Base-by-base conservation (phyloP, 92 coral and sea anemone species). In the Muricea muricata region DNA sequence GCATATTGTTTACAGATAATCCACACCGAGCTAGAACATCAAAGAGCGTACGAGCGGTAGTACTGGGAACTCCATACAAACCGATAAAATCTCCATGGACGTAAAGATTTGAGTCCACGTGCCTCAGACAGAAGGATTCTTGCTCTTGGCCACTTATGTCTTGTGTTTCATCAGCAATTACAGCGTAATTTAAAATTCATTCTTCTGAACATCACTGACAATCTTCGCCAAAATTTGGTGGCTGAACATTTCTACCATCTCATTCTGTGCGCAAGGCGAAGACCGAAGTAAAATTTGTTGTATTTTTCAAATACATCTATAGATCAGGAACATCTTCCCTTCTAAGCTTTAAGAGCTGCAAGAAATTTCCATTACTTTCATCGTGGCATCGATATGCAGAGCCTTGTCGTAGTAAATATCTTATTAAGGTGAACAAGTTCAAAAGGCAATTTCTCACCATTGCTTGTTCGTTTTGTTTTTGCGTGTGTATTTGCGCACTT, bases 221-320 rank as follows among this genome's bases (percentile, higher is more conserved):
- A 74, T 74, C 37, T 45, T 46, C 80, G 39, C 14, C 48, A 46
- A 46, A 74, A 74, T 67, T 67, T 67, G 42, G 73, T 67, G 73
- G 33, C 73, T 67, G 65, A 57, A 57, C 80, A 72, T 15, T 35
- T 74, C 80, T 46, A 74, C 23, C 80, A 74, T 74, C 63, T 74
- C 80, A 41, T 46, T 74, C 80, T 74, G 80, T 29, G 80, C 80
- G 48, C 80, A 74, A 74, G 80, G 80, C 80, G 80, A 74, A n/a
- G n/a, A n/a, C n/a, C n/a, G n/a, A n/a, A 74, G 80, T 74, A 74
- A 73, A 74, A 46, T 74, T 74, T 45, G 80, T 74, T 74, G 80
- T 74, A 74, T 74, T 74, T 74, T 41, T 74, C 63, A 74, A 70
- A 70, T 70, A 70, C 54, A 70, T 70, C 54, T 35, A 55, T 31